Percentiles rank a stretch among this genome's conserved stretches.
These are phyloP conservation scores for Addax nasomaculatus DNA, from an alignment of 2,113 vertebrate species.

Conservation along the genomic window DNA sequence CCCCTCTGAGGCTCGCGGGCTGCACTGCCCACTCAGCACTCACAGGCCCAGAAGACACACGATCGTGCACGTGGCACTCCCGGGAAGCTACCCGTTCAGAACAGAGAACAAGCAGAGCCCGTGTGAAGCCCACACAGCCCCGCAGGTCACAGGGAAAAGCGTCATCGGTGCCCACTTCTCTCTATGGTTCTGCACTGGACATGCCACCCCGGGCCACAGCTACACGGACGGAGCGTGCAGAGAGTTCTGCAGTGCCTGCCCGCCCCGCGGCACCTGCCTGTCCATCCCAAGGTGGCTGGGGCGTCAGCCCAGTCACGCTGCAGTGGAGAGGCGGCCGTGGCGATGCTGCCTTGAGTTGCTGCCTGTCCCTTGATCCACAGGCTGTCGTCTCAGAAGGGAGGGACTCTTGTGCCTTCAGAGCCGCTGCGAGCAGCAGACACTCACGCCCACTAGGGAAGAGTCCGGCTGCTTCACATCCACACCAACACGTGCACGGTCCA, in stretches of 20 bases:
- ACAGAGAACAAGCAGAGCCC: neutral
- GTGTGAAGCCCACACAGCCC: accelerated
- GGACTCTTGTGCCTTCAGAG: neutral
- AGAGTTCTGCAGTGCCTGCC: neutral
- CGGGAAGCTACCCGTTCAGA: neutral
- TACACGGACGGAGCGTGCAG: neutral
- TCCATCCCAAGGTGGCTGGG: neutral
- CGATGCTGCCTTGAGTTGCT: neutral
- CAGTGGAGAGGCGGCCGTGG: neutral
- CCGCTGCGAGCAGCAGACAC: accelerated
- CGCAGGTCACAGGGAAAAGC: neutral
- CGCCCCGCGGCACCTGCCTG: neutral
- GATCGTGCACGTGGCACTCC: accelerated
- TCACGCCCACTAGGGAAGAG: neutral
- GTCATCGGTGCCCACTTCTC: accelerated
- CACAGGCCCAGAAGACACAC: neutral
- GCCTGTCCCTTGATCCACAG: neutral
- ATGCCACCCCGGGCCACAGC: too few species aligned
- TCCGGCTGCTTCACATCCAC: neutral
- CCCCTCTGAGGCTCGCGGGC: neutral
- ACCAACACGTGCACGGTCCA: accelerated
- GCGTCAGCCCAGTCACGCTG: neutral
- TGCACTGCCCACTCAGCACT: neutral
- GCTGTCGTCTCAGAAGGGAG: neutral
- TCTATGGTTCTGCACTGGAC: neutral